phyloP scores from a whole-genome alignment of 1,140 invertebrate species.

The Drosophila busckii region DNA sequence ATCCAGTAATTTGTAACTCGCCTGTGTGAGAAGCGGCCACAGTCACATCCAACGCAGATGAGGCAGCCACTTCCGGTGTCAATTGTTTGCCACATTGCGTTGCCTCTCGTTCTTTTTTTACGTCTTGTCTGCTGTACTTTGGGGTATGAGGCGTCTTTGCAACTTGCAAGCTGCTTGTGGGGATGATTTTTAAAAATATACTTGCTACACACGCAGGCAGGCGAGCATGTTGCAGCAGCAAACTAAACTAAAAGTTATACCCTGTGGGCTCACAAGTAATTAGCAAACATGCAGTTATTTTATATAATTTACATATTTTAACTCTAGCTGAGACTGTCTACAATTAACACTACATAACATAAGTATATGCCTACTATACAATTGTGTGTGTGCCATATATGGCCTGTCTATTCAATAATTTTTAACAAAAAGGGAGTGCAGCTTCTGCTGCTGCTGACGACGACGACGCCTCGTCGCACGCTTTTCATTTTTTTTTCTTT shows the following conservation, averaged over 20 bases:
- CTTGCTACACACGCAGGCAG: constrained; percentile 39
- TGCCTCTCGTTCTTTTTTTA: constrained; percentile 2
- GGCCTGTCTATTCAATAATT: too few relatives aligned
- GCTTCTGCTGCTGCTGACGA: constrained; percentile 6
- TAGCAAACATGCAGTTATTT: too few relatives aligned
- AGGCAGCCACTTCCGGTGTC: constrained; percentile 72
- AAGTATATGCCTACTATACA: too few relatives aligned
- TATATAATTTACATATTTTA: too few relatives aligned
- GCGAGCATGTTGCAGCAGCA: constrained; percentile 6
- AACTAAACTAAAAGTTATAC: not conserved
- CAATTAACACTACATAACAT: too few relatives aligned
- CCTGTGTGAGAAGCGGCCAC: constrained; percentile 27
- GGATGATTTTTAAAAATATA: constrained; percentile 72
- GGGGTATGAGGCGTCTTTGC: constrained; percentile 7
- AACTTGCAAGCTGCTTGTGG: constrained; percentile 42
- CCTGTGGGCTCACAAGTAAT: too few relatives aligned
- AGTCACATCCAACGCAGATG: constrained; percentile 41
- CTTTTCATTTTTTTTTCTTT: constrained; percentile 22
- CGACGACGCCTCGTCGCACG: constrained; percentile 35
- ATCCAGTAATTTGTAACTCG: constrained; percentile 74
- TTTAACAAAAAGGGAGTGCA: too few relatives aligned
- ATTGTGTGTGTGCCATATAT: too few relatives aligned
- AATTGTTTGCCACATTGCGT: constrained; percentile 37
- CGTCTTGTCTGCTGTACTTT: not conserved
- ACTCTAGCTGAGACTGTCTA: too few relatives aligned